Conservation (phyloP, 2,113 vertebrate species). For the Epinephelus cyanopodus region DNA sequence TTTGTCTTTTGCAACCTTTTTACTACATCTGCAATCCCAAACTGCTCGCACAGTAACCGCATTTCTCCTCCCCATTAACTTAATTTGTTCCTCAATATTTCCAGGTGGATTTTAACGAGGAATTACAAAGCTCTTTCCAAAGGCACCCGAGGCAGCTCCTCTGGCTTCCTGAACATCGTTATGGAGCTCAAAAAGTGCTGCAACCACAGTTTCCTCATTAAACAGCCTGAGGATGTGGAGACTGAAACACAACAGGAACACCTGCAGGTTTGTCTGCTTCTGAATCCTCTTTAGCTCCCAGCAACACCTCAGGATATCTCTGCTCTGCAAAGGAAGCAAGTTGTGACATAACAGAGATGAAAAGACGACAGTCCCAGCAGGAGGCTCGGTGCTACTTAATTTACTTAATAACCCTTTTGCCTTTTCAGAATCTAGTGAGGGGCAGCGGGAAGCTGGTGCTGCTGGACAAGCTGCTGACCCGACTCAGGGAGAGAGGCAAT, state of each 20-base stretch:
- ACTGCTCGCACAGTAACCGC: neutral
- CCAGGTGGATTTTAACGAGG: slow-evolving; percentile 98
- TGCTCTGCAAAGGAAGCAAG: neutral
- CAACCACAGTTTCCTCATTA: slow-evolving; percentile 97
- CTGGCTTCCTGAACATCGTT: slow-evolving; percentile 97
- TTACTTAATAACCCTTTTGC: neutral
- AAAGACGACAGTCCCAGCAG: neutral
- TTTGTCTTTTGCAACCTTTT: neutral
- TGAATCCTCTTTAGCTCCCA: slow-evolving; percentile 19
- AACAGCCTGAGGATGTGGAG: slow-evolving; percentile 90
- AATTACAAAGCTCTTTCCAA: slow-evolving; percentile 97
- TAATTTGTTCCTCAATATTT: slow-evolving; percentile 47
- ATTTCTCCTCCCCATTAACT: slow-evolving; percentile 22
- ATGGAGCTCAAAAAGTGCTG: slow-evolving; percentile 99
- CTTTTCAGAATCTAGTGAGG: slow-evolving; percentile 88
- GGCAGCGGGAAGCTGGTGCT: slow-evolving; percentile 98
- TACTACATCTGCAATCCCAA: neutral
- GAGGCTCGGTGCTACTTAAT: neutral
- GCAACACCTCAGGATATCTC: slow-evolving; percentile 36
- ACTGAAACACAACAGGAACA: slow-evolving; percentile 86
- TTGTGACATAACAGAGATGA: slow-evolving; percentile 32
- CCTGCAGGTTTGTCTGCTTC: slow-evolving; percentile 81
- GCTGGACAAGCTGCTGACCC: slow-evolving; percentile 94
- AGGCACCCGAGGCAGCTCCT: slow-evolving; percentile 93
- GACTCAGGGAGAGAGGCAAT: slow-evolving; percentile 94